A percentile compares a stretch with the other conserved stretches of the same genome.
Evolutionary conservation across 2,888 invertebrate genomes (phyloP).

Genomic region (Athrips mouffetella): DNA sequence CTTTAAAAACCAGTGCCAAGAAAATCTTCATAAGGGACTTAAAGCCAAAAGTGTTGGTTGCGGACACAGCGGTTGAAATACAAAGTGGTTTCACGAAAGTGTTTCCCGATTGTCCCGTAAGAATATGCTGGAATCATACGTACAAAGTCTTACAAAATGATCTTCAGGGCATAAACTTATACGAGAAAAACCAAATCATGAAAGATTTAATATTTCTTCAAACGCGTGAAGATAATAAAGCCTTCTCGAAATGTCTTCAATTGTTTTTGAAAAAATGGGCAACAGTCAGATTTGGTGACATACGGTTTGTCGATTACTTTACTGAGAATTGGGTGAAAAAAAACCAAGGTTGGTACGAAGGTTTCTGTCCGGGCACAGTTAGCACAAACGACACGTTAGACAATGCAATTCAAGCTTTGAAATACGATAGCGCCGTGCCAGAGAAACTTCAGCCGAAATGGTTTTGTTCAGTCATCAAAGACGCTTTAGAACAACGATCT

Average conservation of each 20-base stretch:
- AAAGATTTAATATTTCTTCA: neutral
- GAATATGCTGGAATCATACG: neutral
- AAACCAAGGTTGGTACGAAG: neutral
- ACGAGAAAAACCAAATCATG: neutral
- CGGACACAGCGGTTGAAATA: neutral
- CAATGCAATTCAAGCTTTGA: neutral
- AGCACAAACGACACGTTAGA: neutral
- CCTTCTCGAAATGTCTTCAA: neutral
- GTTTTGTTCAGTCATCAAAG: neutral
- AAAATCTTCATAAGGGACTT: neutral
- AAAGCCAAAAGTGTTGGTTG: neutral
- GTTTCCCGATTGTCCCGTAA: neutral
- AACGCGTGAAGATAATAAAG: neutral
- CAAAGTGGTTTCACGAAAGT: neutral
- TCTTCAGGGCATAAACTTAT: no score
- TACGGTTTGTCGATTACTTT: neutral
- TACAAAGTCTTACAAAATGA: no score
- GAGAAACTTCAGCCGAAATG: neutral
- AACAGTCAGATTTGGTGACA: neutral
- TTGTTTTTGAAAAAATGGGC: neutral
- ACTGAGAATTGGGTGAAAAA: neutral
- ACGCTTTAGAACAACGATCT: neutral
- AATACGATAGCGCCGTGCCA: neutral
- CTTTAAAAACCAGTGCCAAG: neutral
- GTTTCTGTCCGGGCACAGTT: neutral